Conservation (phyloP, 2,113 vertebrate genomes). For the Thinocorus orbignyianus region DNA sequence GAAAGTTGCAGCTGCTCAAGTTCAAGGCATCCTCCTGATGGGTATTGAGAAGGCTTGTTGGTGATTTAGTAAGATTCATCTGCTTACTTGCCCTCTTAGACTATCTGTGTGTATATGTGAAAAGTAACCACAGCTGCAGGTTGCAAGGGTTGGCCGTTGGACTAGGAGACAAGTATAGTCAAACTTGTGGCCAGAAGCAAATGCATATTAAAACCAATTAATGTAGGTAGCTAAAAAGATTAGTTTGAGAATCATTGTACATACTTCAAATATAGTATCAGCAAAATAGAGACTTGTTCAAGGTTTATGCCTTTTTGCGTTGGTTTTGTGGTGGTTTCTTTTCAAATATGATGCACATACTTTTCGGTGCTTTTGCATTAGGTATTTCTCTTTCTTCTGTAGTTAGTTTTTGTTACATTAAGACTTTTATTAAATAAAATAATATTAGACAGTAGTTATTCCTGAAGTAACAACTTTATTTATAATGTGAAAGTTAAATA, state of each 20-base stretch:
- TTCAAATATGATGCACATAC: fast-evolving
- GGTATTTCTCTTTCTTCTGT: neutral
- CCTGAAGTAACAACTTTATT: neutral
- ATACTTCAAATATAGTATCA: neutral
- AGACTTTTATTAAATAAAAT: neutral
- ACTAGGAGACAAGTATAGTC: neutral
- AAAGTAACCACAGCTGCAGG: neutral
- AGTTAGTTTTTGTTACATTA: neutral
- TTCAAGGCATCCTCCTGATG: neutral
- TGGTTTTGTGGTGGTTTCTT: too few species aligned
- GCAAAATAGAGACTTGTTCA: fast-evolving
- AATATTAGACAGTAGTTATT: neutral
- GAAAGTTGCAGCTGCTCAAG: neutral
- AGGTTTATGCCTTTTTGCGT: neutral
- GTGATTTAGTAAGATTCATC: neutral
- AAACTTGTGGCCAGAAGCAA: neutral
- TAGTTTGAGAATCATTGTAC: neutral
- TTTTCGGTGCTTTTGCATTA: fast-evolving
- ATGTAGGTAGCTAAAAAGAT: neutral
- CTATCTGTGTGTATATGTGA: neutral
- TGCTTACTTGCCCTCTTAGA: neutral
- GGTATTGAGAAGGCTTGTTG: neutral
- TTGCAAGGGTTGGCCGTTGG: neutral
- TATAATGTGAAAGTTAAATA: constrained; percentile 6
- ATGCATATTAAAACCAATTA: neutral